Evolutionary conservation across 2,113 vertebrate species (phyloP), one percentile per base, ranked within the genome.

Genomic region (Catagonus wagneri): DNA sequence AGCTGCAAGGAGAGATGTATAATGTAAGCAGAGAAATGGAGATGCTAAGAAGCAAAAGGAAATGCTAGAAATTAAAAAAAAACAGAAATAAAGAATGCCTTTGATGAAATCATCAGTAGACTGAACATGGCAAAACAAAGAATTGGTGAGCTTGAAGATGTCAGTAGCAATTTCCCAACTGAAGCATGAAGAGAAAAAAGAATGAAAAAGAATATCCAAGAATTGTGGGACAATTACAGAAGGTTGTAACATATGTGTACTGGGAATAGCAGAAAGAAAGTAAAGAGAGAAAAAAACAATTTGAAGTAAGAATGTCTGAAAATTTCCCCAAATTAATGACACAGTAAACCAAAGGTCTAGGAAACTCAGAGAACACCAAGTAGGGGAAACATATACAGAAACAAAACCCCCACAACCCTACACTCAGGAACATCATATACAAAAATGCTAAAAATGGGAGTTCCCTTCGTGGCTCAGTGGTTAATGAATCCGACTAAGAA

Each of bases 401-500:
- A 39, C 6, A 56, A 56, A 56, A 56, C 11, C 54, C 13, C 44
- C 44, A 56, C 54, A 56, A 56, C 54, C 54, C 25, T 17, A 56
- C 6, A 52, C 68, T 14, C 50, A 66, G 20, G 29, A 60, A 52
- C 32, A 68, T 75, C 61, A 75, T 52, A 88, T 27, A 69, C 39
- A 95, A 83, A 89, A 89, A 11, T 69, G 52, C n/a, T 74, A 44
- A 85, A 95, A 94, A 32, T n/a, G n/a, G n/a, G n/a, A n/a, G n/a
- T n/a, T n/a, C n/a, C n/a, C n/a, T n/a, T n/a, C n/a, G n/a, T n/a
- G n/a, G n/a, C n/a, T n/a, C n/a, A n/a, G n/a, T n/a, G n/a, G n/a
- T n/a, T n/a, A n/a, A n/a, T n/a, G n/a, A n/a, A n/a, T n/a, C n/a
- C n/a, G n/a, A n/a, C n/a, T n/a, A n/a, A n/a, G n/a, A n/a, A n/a